These are phyloP conservation scores for Carollia perspicillata DNA, from an alignment of 2,113 vertebrate species.

Conservation along the genomic window DNA sequence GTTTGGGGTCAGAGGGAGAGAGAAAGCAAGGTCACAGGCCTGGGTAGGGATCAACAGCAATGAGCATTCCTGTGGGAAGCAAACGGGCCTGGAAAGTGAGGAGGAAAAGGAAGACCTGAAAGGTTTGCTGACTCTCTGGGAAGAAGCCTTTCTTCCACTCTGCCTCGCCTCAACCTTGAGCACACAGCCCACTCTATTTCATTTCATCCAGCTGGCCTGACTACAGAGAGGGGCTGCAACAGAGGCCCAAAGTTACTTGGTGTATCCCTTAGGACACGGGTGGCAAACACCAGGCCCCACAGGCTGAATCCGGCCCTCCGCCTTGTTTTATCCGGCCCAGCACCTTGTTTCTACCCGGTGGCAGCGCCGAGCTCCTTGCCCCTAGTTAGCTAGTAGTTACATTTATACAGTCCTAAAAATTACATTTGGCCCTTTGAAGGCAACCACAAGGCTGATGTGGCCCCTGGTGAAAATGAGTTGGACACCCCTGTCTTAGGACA, in stretches of 20 bases:
- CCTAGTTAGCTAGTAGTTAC: too few species aligned
- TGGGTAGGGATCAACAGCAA: background rate
- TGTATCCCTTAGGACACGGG: background rate
- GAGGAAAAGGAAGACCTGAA: background rate
- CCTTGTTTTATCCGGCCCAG: too few species aligned
- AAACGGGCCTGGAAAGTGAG: background rate
- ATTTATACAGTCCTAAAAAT: too few species aligned
- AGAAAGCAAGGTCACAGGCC: background rate
- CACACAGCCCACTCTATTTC: too few species aligned
- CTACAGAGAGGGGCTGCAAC: background rate
- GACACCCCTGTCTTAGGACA: background rate
- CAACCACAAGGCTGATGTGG: too few species aligned
- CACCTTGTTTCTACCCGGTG: too few species aligned
- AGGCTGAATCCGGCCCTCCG: too few species aligned
- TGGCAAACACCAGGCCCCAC: too few species aligned
- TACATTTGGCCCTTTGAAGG: too few species aligned
- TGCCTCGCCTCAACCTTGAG: background rate
- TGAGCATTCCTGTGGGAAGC: background rate
- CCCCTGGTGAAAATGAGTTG: too few species aligned
- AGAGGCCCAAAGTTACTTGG: background rate
- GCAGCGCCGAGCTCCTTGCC: too few species aligned
- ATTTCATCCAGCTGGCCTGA: background rate
- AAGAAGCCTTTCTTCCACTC: background rate
- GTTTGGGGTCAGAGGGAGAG: background rate
- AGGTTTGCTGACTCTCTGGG: background rate